Evolutionary conservation across 2,888 invertebrate genomes (phyloP).

Genomic region (Trissolcus brochymenae): DNA sequence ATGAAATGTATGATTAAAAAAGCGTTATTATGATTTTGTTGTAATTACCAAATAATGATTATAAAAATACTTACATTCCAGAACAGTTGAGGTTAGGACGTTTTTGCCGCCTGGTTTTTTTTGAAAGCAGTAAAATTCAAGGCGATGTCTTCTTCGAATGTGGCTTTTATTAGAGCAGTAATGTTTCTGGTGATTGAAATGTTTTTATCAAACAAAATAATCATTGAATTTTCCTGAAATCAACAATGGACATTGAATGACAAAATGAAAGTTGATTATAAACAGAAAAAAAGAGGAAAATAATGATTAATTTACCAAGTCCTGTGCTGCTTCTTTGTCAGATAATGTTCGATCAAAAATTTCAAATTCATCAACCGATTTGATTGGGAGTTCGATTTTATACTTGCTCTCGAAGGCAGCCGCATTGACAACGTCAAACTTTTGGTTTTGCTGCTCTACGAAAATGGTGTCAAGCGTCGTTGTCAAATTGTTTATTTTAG

Average conservation of each 20-base stretch:
- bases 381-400: background rate
- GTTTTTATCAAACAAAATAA: background rate
- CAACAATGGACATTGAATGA: background rate
- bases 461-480: background rate
- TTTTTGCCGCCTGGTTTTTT: constrained; percentile 7
- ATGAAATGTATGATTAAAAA: background rate
- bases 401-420: background rate
- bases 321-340: background rate
- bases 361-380: background rate
- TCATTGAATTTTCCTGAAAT: constrained; percentile 5
- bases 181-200: background rate
- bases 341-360: background rate
- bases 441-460: background rate
- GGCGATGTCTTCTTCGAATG: background rate
- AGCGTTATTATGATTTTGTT: background rate
- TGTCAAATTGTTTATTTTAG: too few species aligned
- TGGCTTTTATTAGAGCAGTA: background rate
- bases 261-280: too few species aligned
- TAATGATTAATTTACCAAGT: too few species aligned
- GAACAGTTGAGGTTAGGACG: background rate
- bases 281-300: too few species aligned
- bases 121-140: background rate
- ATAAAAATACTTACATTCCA: background rate
- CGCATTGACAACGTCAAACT: background rate
- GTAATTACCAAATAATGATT: too few species aligned